Evolutionary conservation across 2,113 vertebrate genomes (phyloP), one percentile per base, ranked within the genome.

Genomic region (Glaucidium brasilianum): DNA sequence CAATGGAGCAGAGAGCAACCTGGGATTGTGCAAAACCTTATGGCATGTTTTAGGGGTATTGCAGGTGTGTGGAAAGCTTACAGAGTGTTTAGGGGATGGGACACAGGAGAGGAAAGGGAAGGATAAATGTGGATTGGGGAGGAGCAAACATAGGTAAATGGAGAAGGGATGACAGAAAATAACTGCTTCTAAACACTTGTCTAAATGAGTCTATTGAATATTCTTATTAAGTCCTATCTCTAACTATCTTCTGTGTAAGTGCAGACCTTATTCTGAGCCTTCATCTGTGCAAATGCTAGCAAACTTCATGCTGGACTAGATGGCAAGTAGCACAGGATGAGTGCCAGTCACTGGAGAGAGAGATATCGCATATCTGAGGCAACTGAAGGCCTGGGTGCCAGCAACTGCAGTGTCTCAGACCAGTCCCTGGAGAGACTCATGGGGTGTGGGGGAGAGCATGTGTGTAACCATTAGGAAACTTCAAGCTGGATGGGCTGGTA

Each of bases 41-140:
- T 26, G 18, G 15, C 47, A 21, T 10, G 26, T 23, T 43, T 62
- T 58, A 71, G 75, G 12, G 58, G 19, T 3, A 18, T 35, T 41
- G 6, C 19, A 17, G 2, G 12, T 37, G 53, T 29, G 23, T 34
- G 23, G 32, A 81, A 88, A 93, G 45, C 18, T 29, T 68, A 35
- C 11, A 30, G 10, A 21, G 30, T 7, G 5, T 35, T 85, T 53
- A 37, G 8, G 18, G 9, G 4, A 71, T 0, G 0, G 16, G 41
- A 67, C 20, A 66, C 9, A 50, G 29, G 62, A 76, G 45, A 58
- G 15, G 26, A 82, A 82, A 84, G 15, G 15, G 34, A 69, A 34
- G 26, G 18, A 63, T 35, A 55, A 69, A 88, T 34, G 22, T 37
- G 29, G 8, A 53, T 67, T 12, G 80, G n/a, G 25, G 5, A 79